Percentiles rank a stretch among this genome's conserved stretches.
phyloP scores from a whole-genome alignment of 2,888 invertebrate species.

The Cepaea hortensis region DNA sequence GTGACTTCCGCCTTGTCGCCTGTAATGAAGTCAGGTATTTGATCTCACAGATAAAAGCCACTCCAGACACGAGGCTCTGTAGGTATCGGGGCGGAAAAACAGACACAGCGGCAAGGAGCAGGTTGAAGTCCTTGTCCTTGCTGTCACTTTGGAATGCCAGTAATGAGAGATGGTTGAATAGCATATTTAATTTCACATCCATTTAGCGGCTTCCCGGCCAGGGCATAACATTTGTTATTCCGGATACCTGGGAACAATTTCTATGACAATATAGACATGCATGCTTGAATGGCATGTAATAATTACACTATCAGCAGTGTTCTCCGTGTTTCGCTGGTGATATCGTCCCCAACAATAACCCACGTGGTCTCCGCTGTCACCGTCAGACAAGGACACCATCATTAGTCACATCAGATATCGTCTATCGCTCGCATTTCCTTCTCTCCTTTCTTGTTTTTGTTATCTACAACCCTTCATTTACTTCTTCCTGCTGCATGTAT shows the following conservation, averaged over 20 bases:
- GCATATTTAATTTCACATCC: conserved; percentile 6
- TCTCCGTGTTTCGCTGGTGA: background rate
- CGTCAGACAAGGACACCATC: background rate
- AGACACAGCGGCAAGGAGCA: background rate
- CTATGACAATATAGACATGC: background rate
- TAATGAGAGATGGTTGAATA: background rate
- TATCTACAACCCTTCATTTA: background rate
- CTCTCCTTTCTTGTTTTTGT: background rate
- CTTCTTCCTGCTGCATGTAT: too few relatives aligned
- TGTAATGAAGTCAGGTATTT: background rate
- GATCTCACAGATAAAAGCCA: background rate
- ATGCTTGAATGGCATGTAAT: background rate
- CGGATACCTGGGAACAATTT: too few relatives aligned
- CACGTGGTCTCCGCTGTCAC: background rate
- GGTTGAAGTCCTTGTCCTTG: background rate
- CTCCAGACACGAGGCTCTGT: background rate
- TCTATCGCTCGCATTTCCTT: background rate
- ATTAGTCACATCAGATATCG: background rate
- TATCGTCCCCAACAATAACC: background rate
- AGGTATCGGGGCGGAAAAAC: too few relatives aligned
- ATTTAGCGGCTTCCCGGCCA: background rate
- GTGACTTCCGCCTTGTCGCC: background rate
- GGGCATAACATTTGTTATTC: background rate
- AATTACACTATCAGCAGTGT: background rate
- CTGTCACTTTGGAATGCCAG: conserved; percentile 3